These are phyloP conservation scores for Atta cephalotes DNA, from an alignment of 1,140 invertebrate species.

Conservation along the genomic window DNA sequence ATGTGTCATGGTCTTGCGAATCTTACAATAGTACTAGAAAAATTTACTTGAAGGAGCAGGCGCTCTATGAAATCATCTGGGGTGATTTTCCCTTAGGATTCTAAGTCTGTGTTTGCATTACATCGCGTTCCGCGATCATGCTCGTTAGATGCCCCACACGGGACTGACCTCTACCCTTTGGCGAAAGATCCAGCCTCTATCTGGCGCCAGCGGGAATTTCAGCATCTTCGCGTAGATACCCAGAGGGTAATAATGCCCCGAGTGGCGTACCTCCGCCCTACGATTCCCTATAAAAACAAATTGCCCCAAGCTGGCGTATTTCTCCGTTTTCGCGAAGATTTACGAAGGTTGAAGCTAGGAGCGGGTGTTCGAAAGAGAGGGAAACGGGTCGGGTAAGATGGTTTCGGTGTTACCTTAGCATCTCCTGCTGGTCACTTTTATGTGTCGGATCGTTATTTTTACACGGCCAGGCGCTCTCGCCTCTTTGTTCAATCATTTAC, in stretches of 20 bases:
- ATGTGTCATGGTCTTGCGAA: neutral
- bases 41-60: neutral
- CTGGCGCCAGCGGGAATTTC: slow-evolving; percentile 58
- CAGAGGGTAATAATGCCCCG: slow-evolving; percentile 67
- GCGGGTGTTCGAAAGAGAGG: neutral
- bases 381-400: neutral
- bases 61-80: slow-evolving; percentile 74
- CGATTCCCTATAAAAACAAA: slow-evolving; percentile 76
- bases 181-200: slow-evolving; percentile 58
- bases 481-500: slow-evolving; percentile 68
- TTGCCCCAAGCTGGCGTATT: slow-evolving; percentile 68
- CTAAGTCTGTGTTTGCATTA: slow-evolving; percentile 37
- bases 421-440: slow-evolving; percentile 57
- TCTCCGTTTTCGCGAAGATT: slow-evolving; percentile 66
- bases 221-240: slow-evolving; percentile 69
- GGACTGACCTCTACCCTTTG: slow-evolving; percentile 71
- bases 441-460: slow-evolving; percentile 62
- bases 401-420: slow-evolving; percentile 15
- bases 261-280: slow-evolving; percentile 37
- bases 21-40: neutral
- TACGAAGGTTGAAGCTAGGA: slow-evolving; percentile 58
- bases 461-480: neutral
- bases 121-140: slow-evolving; percentile 58
- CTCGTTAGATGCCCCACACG: slow-evolving; percentile 75
- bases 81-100: slow-evolving; percentile 62